Conservation (phyloP, 2,888 invertebrate genomes). For the Nomada ferruginata region DNA sequence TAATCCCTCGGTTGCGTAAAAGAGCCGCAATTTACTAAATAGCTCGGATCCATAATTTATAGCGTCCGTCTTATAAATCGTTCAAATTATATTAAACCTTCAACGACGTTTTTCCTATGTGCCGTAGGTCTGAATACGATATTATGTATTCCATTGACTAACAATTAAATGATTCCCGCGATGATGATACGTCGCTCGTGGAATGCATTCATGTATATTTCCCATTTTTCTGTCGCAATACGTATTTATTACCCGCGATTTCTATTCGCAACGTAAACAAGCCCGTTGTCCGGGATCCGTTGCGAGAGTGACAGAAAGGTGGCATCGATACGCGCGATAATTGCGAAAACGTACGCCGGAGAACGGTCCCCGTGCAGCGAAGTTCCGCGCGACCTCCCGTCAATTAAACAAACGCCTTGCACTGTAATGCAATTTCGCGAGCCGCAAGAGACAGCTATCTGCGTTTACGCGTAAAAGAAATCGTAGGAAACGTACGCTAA, state of each 20-base stretch:
- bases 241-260: slow-evolving; percentile 16
- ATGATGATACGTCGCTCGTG: not conserved
- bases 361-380: slow-evolving; percentile 9
- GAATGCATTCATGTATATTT: not conserved
- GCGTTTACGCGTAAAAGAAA: slow-evolving; percentile 2
- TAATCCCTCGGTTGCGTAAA: slow-evolving; percentile 33
- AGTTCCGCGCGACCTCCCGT: slow-evolving; percentile 26
- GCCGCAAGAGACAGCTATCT: slow-evolving; percentile 20
- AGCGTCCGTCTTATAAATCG: not conserved
- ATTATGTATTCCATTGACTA: not conserved
- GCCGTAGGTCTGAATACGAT: not conserved
- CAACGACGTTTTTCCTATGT: not conserved
- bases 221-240: not conserved
- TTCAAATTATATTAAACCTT: not conserved
- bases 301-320: slow-evolving; percentile 40
- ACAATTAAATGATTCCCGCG: not conserved
- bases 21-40: slow-evolving; percentile 35
- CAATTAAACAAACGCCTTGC: slow-evolving; percentile 48
- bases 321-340: slow-evolving; percentile 29
- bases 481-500: slow-evolving; percentile 8
- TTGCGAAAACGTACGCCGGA: slow-evolving; percentile 36
- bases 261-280: slow-evolving; percentile 14
- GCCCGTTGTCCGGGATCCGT: slow-evolving; percentile 8
- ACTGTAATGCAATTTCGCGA: slow-evolving; percentile 37
- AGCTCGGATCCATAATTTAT: slow-evolving; percentile 22